phyloP scores from a whole-genome alignment of 30 jellyfish, hydroid and myxozoan genomes.

The Cassiopea andromeda region DNA sequence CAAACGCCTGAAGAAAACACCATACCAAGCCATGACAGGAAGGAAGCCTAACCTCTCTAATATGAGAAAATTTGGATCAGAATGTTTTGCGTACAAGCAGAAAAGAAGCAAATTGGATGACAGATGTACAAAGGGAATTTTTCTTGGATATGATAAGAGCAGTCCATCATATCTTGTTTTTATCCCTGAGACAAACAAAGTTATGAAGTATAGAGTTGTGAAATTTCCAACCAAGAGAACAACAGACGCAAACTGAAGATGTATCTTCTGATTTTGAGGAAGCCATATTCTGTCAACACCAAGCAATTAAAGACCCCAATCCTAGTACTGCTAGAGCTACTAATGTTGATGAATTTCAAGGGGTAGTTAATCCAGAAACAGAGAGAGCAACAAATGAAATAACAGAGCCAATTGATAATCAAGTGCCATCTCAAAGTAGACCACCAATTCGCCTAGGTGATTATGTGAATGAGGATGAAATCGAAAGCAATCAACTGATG shows the following conservation, averaged over 20 bases:
- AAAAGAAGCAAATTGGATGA: conserved; percentile 41
- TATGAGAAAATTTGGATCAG: conserved; percentile 74
- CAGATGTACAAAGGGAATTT: conserved; percentile 31
- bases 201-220: conserved; percentile 46
- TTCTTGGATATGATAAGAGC: conserved; percentile 61
- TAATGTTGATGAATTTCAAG: conserved; percentile 15
- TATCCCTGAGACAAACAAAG: conserved; percentile 21
- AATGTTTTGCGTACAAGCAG: conserved; percentile 61
- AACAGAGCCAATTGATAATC: conserved; percentile 22
- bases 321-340: not conserved
- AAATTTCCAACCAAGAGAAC: conserved; percentile 25
- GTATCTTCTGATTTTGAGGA: conserved; percentile 5
- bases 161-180: conserved; percentile 65
- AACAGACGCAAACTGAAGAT: conserved; percentile 18
- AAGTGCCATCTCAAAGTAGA: conserved; percentile 24
- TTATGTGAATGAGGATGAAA: conserved; percentile 35
- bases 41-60: conserved; percentile 44
- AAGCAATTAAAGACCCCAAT: not conserved
- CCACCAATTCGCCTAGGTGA: conserved; percentile 33
- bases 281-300: not conserved
- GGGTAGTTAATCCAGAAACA: not conserved
- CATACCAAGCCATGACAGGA: conserved; percentile 60
- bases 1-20: conserved; percentile 33
- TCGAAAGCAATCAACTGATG: not conserved
- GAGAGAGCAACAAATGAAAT: not conserved